A percentile compares a stretch with the other conserved stretches of the same genome.
These are phyloP conservation scores for Chauna torquata DNA, from an alignment of 2,113 vertebrate genomes.

Conservation along the genomic window DNA sequence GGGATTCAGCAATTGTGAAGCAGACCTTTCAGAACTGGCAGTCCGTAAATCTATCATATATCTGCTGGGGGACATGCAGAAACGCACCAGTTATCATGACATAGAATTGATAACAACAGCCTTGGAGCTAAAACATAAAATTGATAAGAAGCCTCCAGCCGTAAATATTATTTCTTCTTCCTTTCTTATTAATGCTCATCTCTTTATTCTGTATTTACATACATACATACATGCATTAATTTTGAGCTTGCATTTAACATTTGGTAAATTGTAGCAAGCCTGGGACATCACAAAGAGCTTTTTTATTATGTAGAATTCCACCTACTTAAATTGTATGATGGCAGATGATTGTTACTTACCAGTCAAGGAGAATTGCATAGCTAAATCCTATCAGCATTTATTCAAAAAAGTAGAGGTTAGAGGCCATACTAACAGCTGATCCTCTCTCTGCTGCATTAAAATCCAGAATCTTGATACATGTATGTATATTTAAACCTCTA, in stretches of 20 bases:
- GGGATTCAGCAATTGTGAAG: not conserved
- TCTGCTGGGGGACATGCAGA: not conserved
- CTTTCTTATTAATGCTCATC: not conserved
- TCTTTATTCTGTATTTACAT: not conserved
- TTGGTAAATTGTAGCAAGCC: not conserved
- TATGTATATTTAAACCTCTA: constrained; percentile 35
- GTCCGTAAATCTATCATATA: not conserved
- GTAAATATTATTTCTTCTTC: not conserved
- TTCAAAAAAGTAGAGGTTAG: not conserved
- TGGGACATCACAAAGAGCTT: not conserved
- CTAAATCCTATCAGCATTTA: constrained; percentile 26
- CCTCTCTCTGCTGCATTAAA: constrained; percentile 25
- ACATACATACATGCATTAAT: not conserved
- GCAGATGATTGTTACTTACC: not conserved
- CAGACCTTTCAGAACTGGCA: not conserved
- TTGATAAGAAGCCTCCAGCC: not conserved
- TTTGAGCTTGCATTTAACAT: not conserved
- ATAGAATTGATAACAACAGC: not conserved
- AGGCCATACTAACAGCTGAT: constrained; percentile 32
- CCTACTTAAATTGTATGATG: not conserved
- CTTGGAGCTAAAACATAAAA: not conserved
- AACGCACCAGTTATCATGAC: not conserved
- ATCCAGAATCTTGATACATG: not conserved
- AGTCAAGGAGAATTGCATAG: not conserved
- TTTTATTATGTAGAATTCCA: not conserved